Evolutionary conservation across 2,113 vertebrate species (phyloP).

Genomic region (Heliornis fulica): DNA sequence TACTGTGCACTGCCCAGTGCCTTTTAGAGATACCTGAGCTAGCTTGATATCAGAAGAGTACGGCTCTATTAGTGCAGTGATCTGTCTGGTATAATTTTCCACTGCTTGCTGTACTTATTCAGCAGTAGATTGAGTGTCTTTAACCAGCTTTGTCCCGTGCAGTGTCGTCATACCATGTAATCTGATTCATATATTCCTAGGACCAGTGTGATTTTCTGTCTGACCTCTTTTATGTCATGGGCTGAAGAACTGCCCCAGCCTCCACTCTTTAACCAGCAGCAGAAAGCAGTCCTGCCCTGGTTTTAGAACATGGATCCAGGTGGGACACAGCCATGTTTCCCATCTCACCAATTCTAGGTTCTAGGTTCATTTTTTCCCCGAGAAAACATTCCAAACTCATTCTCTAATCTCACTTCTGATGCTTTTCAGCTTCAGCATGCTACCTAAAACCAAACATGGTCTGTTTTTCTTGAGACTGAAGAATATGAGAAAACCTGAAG

Average conservation of each 20-base stretch:
- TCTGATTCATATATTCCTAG: background rate
- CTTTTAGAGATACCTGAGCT: conserved; percentile 16
- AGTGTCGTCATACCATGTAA: background rate
- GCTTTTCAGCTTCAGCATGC: background rate
- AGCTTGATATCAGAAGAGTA: background rate
- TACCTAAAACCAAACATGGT: fast-evolving
- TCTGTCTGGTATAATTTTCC: conserved; percentile 11
- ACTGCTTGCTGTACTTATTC: conserved; percentile 4
- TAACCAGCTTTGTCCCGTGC: background rate
- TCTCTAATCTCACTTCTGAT: background rate
- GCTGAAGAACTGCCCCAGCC: background rate
- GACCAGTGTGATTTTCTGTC: background rate
- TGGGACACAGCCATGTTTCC: background rate
- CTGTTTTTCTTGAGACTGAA: background rate
- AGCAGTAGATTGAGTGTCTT: conserved; percentile 21
- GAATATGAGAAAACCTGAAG: background rate
- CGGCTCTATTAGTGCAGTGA: background rate
- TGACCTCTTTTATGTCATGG: background rate
- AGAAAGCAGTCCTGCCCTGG: background rate
- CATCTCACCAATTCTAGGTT: background rate
- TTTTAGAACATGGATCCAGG: background rate
- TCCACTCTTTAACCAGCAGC: background rate
- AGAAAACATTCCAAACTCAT: background rate
- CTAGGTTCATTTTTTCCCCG: background rate
- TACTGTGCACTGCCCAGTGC: background rate